phyloP scores from a whole-genome alignment of 2,797 vertebrate species.

The Ibycter americanus region DNA sequence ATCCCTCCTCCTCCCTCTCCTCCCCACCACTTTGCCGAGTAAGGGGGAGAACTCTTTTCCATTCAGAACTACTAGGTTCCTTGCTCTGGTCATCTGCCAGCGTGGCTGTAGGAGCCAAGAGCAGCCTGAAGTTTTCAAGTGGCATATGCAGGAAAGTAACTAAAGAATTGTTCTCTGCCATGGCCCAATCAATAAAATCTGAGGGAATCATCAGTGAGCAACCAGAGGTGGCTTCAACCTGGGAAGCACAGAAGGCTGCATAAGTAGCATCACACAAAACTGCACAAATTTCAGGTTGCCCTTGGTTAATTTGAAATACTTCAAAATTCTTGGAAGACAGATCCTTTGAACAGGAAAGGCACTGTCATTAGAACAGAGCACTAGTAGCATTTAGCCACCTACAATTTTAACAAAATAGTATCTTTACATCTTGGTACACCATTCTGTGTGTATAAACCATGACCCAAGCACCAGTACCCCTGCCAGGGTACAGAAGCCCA shows the following conservation, averaged over 20 bases:
- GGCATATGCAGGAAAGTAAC: background rate
- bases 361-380: background rate
- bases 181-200: background rate
- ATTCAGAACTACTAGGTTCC: background rate
- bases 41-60: background rate
- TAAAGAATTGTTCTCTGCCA: background rate
- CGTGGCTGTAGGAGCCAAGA: accelerated
- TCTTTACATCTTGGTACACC: background rate
- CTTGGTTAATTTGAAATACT: background rate
- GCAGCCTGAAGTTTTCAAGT: background rate
- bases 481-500: background rate
- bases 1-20: background rate
- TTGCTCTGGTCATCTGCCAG: background rate
- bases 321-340: background rate
- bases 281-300: background rate
- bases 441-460: background rate
- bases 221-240: background rate
- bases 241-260: background rate
- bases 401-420: background rate
- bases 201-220: background rate
- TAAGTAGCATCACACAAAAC: background rate
- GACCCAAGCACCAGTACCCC: background rate
- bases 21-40: background rate
- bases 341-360: background rate
- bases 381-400: background rate